Base-by-base conservation (phyloP, 2,113 vertebrate species). In the Lamprotornis superbus region DNA sequence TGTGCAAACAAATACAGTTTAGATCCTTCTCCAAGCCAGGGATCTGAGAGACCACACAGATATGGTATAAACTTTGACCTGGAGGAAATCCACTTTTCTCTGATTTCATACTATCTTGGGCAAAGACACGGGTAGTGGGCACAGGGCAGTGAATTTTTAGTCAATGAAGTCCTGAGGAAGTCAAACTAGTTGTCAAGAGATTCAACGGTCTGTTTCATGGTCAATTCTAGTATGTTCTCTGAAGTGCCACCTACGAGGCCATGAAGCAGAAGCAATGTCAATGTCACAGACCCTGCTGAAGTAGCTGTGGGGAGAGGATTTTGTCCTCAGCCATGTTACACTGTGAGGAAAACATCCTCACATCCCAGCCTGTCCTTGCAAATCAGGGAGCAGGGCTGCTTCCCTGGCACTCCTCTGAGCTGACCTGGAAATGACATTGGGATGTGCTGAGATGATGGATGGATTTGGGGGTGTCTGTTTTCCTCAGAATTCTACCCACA, bases 371-470 rank as follows among this genome's bases (percentile, higher is more conserved):
- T 55, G 53, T 53, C 39, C 63, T 73, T 73, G 31, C 13, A 31
- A 28, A 50, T 0, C 15, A 37, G 56, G 40, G 44, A 55, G 18
- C 0, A 2, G 31, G 23, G 40, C 39, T 71, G 16, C 21, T 59
- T 56, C 33, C 67, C 27, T 8, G 7, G 5, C 9, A 7, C 23
- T 1, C 3, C 19, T 11, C 4, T 0, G 1, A 56, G 27, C 49
- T 87, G 40, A 21, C 23, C 57, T 56, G 55, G 23, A 16, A 12
- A 9, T 4, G 40, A 9, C 8, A 7, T 0, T 7, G 27, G 25
- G n/a, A 31, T 17, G 19, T 59, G 33, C 10, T 35, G 81, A 59
- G 33, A 14, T 8, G 33, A 13, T 59, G 52, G n/a, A 55, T 70
- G 75, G 16, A 7, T 89, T 70, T 74, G 44, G 23, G 40, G 52